A percentile compares a stretch with the other conserved stretches of the same genome.
phyloP scores from a whole-genome alignment of 1,140 invertebrate genomes.

The Chlorops oryzae region DNA sequence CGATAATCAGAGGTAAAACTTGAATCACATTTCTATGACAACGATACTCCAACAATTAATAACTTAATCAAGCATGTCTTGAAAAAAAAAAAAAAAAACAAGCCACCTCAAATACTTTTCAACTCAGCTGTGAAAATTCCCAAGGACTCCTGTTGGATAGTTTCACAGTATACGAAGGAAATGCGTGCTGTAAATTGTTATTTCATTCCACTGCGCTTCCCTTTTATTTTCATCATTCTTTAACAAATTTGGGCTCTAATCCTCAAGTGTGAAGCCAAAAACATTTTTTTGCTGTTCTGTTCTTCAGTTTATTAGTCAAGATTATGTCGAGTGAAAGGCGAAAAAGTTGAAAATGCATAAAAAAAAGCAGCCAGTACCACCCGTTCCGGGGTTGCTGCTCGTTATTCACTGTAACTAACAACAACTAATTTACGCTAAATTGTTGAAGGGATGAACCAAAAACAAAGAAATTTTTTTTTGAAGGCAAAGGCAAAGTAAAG shows the following conservation, averaged over 20 bases:
- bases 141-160: not conserved
- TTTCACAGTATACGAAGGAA: not conserved
- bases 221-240: not conserved
- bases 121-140: slow-evolving; percentile 14
- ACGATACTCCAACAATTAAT: too few species aligned
- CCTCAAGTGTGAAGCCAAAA: slow-evolving; percentile 17
- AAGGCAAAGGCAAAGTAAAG: slow-evolving; percentile 2
- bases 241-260: too few species aligned
- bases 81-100: too few species aligned
- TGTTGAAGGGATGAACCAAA: not conserved
- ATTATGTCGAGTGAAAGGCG: slow-evolving; percentile 6
- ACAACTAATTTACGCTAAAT: not conserved
- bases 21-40: too few species aligned
- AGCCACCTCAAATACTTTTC: too few species aligned
- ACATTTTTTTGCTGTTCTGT: too few species aligned
- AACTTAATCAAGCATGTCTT: too few species aligned
- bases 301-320: slow-evolving; percentile 8
- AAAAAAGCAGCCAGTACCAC: slow-evolving; percentile 3
- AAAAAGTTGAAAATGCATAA: not conserved
- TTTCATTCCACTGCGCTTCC: not conserved
- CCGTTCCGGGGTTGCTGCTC: not conserved
- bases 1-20: too few species aligned
- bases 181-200: slow-evolving; percentile 11
- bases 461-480: not conserved
- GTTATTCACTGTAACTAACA: not conserved